Base-by-base conservation (phyloP, 1,140 invertebrate genomes). In the Acromyrmex echinatior region DNA sequence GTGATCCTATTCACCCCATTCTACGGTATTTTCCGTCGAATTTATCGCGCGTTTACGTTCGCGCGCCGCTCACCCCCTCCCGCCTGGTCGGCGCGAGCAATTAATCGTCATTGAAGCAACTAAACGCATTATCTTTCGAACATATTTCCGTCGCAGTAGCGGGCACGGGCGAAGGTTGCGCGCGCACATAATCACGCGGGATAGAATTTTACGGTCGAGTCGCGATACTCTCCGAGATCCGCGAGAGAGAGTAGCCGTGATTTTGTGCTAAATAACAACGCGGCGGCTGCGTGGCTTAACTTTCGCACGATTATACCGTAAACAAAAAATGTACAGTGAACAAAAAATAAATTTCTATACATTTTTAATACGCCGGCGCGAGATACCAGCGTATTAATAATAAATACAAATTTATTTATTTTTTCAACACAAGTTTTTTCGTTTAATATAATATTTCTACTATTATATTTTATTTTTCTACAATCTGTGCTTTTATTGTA, bases 91-190 rank as follows among this genome's bases (percentile, higher is more conserved):
- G 39, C 80, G 80, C 70, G 80, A 84, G 80, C 80, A 84, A 84
- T 84, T 84, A 84, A 84, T 84, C 80, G 80, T 76, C 80, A 84
- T 84, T 84, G 80, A 84, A 84, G 80, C 80, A 84, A 84, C 80
- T 84, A 84, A 84, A 84, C 80, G 80, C 80, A 84, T 84, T 84
- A 84, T 84, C 80, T 84, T 84, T 84, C 80, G 80, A 84, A 84
- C 80, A 84, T 84, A 84, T 84, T 84, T 84, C 80, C 80, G 80
- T 84, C 80, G 80, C 80, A 73, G 58, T 9, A 39, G 78, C 49
- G 80, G 70, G 56, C 18, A 51, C 70, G 80, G 56, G 49, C 49
- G 78, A 58, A 81, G 70, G 56, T 25, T 39, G 80, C 80, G 80
- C 80, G 79, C 79, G 80, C 80, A 58, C 70, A 84, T 84, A 84